Evolutionary conservation across 1,140 invertebrate genomes (phyloP).

Genomic region (Micrasema longulum): DNA sequence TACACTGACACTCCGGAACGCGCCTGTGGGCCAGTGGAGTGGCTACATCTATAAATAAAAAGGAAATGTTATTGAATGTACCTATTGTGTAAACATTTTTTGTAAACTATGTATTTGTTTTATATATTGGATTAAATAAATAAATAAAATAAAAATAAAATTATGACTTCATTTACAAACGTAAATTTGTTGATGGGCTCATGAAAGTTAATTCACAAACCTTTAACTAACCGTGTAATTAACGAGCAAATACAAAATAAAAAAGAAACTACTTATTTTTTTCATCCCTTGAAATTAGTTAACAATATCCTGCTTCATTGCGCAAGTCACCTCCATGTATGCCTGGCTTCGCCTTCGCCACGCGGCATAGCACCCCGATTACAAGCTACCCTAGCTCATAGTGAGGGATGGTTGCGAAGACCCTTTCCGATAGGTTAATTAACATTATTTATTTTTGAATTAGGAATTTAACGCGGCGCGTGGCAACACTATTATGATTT

Average conservation of each 20-base stretch:
- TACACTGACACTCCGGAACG: too few relatives aligned
- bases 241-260: not conserved
- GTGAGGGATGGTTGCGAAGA: slow-evolving; percentile 39
- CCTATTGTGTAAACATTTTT: too few relatives aligned
- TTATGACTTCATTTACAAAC: too few relatives aligned
- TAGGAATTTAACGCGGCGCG: slow-evolving; percentile 26
- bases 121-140: too few relatives aligned
- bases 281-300: slow-evolving; percentile 13
- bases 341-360: slow-evolving; percentile 9
- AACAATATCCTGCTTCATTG: slow-evolving; percentile 17
- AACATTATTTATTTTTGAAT: slow-evolving; percentile 48
- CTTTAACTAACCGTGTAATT: too few relatives aligned
- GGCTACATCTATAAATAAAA: too few relatives aligned
- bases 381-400: slow-evolving; percentile 11
- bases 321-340: slow-evolving; percentile 29
- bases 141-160: too few relatives aligned
- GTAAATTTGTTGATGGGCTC: too few relatives aligned
- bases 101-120: too few relatives aligned
- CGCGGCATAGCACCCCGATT: not conserved
- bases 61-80: too few relatives aligned
- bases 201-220: slow-evolving; percentile 24
- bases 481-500: slow-evolving; percentile 28
- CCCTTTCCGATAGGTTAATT: slow-evolving; percentile 39
- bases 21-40: too few relatives aligned
- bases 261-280: not conserved